Evolutionary conservation across 2,888 invertebrate species (phyloP), one percentile per base, ranked within the genome.

Genomic region (Oithona nana): DNA sequence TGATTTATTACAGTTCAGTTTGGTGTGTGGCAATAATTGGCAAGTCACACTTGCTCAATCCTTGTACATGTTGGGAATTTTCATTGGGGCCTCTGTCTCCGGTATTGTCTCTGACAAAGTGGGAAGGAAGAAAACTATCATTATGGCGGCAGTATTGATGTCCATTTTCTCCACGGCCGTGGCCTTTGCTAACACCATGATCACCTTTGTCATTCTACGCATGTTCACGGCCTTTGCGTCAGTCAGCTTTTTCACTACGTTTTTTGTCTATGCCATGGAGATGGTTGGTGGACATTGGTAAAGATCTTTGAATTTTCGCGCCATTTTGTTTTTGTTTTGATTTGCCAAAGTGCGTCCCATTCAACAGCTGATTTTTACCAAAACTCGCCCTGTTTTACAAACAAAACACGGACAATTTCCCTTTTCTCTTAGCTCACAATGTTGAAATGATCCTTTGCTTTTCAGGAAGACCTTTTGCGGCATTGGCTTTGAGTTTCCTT

Each of bases 51-150:
- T 64, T 54, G 64, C 66, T 20, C 65, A 66, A 54, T 64, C 66
- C 1, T 59, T 65, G 20, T 68, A 65, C 48, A 66, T 67, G 65
- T 58, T 63, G 1, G 67, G 67, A 8, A 63, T 63, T 13, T 52
- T 63, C 26, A 16, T 65, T 6, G 64, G 64, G 1, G 63, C 55
- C 28, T 20, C 66, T 8, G 0, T 66, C 8, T 63, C 65, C 28
- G 66, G 67, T 24, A 64, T 66, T 24, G 30, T 66, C 1, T 65
- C 67, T 3, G 67, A 67, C 54, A 64, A 61, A 64, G 66, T 20
- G 8, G 60, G 26, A 20, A 24, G 26, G 24, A 51, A 20, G 20
- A 51, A 8, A 22, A 16, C 51, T 26, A 24, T 6, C 54, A 54
- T 24, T 16, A 26, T 24, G 24, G 1, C 26, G 16, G 26, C 3